Evolutionary conservation across 2,797 vertebrate genomes (phyloP), one percentile per base, ranked within the genome.

Genomic region (Glyptemys insculpta): DNA sequence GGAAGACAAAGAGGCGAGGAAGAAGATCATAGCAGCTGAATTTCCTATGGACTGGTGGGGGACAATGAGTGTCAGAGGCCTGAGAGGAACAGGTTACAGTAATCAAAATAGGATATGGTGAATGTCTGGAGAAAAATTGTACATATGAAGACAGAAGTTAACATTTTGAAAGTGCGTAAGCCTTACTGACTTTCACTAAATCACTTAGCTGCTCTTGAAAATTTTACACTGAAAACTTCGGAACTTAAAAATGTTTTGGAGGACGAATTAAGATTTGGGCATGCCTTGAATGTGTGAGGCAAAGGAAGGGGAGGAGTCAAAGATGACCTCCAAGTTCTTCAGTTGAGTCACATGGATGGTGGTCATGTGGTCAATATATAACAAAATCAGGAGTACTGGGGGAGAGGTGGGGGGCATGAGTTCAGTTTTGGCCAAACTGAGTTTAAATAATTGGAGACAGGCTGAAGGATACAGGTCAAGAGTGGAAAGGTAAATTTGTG

Each of bases 381-480:
- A 72, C 68, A 41, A 72, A 41, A 72, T 68, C 9, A 65, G 15
- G 62, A 23, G 18, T 72, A 41, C 5, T 41, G 19, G 11, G 21
- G 1, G 10, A 5, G 11, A 14, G 3, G 5, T 23, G 14, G 2
- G 5, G n/a, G 50, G 9, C 6, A 23, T 41, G 6, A 65, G 65
- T 37, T 81, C 3, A 10, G 8, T 72, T 90, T 89, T 85, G 80
- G 4, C 23, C n/a, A 84, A 3, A 5, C 11, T 76, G 25, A 50
- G 85, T 92, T 31, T 2, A 23, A 85, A 37, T 27, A 59, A 8
- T 8, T 91, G 83, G n/a, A 94, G 91, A 57, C 10, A 59, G 8
- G 41, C 8, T 62, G 65, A 85, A 68, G 78, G 91, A 82, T 19
- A 41, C 21, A 29, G 8, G 34, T 27, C 37, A 86, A 72, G 54